Evolutionary conservation across 2,113 vertebrate species (phyloP).

Genomic region (Neotoma lepida): DNA sequence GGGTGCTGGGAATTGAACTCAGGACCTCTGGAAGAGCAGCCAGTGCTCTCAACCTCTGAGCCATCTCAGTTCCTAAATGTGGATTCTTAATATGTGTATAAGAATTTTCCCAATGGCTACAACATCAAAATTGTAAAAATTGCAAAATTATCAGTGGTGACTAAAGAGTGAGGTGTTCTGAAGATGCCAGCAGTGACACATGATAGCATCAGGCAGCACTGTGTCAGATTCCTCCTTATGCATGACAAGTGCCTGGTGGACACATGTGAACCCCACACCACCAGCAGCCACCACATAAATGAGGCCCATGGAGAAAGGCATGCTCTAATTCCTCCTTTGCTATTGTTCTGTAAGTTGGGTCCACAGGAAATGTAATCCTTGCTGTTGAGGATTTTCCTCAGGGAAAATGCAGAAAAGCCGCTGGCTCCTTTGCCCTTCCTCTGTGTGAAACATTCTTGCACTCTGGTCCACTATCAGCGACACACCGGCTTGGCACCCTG

Average conservation of each 20-base stretch:
- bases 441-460: not conserved
- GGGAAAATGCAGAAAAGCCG: not conserved
- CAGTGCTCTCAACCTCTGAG: not conserved
- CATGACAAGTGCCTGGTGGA: accelerated
- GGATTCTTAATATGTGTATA: not conserved
- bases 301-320: no score
- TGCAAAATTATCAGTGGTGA: not conserved
- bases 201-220: not conserved
- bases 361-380: not conserved
- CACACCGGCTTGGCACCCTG: not conserved
- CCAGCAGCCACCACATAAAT: not conserved
- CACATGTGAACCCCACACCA: accelerated
- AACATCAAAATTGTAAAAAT: not conserved
- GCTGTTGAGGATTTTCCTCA: not conserved
- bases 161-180: not conserved
- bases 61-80: not conserved
- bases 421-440: not conserved
- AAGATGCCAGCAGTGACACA: accelerated
- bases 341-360: no score
- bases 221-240: not conserved
- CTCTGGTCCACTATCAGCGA: accelerated
- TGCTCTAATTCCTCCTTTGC: accelerated
- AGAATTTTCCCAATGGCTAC: not conserved
- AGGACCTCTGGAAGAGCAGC: not conserved
- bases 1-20: not conserved